These are phyloP conservation scores for Amphilophus citrinellus DNA, from an alignment of 2,113 vertebrate genomes.

Conservation along the genomic window DNA sequence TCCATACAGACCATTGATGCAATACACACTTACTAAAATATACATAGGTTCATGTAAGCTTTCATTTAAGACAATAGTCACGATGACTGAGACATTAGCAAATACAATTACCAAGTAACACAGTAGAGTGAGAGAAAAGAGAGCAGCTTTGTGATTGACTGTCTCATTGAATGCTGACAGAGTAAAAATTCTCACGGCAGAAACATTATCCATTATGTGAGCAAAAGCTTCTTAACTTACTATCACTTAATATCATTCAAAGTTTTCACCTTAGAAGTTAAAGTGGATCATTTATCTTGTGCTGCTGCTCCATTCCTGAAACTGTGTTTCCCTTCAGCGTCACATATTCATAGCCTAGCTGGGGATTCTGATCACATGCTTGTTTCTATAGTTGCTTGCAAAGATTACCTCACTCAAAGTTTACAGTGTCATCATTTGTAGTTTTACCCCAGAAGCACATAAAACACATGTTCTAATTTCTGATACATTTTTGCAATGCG, in stretches of 20 bases:
- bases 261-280: background rate
- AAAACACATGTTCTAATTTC: too few relatives aligned
- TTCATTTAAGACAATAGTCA: background rate
- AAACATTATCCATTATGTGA: background rate
- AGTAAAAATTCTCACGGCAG: background rate
- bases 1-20: constrained; percentile 12
- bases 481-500: too few relatives aligned
- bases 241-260: background rate
- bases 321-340: background rate
- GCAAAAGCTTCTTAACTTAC: background rate
- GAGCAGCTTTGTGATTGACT: background rate
- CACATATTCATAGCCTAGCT: background rate
- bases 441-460: too few relatives aligned
- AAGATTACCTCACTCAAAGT: background rate
- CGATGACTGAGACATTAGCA: background rate
- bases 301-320: background rate
- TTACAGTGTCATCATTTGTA: background rate
- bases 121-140: constrained; percentile 5
- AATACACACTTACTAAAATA: background rate
- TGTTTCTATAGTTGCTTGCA: background rate
- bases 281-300: background rate
- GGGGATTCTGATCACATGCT: background rate
- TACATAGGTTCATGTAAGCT: constrained; percentile 20
- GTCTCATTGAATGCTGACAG: constrained; percentile 9
- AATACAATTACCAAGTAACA: constrained; percentile 4